phyloP scores from a whole-genome alignment of 2,797 vertebrate species.

The Ctenochaetus hawaiiensis region DNA sequence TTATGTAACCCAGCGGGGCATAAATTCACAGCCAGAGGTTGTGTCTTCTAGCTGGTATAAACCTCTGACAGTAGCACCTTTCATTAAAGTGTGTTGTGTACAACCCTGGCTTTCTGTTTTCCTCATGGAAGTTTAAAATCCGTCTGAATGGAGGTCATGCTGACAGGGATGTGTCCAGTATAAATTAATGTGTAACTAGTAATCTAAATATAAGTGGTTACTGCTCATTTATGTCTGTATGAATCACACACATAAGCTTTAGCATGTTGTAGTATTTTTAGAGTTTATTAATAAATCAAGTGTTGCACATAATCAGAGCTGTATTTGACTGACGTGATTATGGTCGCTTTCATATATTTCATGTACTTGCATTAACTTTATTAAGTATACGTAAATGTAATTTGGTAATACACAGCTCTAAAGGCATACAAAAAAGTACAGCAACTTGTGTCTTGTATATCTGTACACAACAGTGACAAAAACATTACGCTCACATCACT shows the following conservation, averaged over 20 bases:
- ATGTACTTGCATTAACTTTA: neutral
- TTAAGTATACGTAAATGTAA: neutral
- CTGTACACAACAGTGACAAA: neutral
- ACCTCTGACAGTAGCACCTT: neutral
- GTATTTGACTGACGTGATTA: neutral
- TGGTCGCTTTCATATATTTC: neutral
- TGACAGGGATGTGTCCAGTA: neutral
- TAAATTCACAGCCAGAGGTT: neutral
- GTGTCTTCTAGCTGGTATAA: neutral
- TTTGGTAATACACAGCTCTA: neutral
- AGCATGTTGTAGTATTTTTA: neutral
- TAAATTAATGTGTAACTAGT: neutral
- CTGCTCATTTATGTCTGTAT: neutral
- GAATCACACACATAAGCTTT: neutral
- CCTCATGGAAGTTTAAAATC: neutral
- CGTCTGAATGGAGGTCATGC: constrained; percentile 6
- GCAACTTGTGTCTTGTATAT: neutral
- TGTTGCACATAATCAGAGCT: neutral
- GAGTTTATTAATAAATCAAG: neutral
- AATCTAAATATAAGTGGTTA: neutral
- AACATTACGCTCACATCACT: neutral
- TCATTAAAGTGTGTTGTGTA: neutral
- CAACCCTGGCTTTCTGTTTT: neutral
- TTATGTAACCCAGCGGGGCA: neutral
- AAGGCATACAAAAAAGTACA: too few relatives aligned